Evolutionary conservation across 2,797 vertebrate genomes (phyloP), one percentile per base, ranked within the genome.

Genomic region (Steatocranus sp.): DNA sequence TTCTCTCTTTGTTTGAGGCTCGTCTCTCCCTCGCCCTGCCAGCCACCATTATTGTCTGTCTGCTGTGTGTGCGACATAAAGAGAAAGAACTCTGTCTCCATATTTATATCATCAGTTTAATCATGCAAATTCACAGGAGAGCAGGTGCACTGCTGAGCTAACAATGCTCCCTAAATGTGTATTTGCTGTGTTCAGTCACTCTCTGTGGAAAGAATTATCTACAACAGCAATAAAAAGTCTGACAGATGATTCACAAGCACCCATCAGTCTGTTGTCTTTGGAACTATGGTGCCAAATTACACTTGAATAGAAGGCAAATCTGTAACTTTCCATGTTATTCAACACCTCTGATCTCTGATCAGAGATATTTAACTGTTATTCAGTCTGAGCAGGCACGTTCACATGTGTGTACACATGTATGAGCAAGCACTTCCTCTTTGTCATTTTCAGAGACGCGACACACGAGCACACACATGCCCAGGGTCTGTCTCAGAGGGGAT

Each of bases 401-500:
- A 76, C 27, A 76, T 56, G 36, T 56, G 15, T 73, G n/a, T 41
- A 46, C 38, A 27, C 38, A 43, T 70, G 49, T 73, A 49, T 73
- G 38, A 51, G 38, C 15, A 38, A 68, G 30, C 49, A 46, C 54
- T 23, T 5, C 46, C 36, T 75, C 32, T 56, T 56, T 77, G 51
- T 54, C 66, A 79, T n/a, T 50, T 20, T 50, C 63, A 56, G 14
- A 73, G 68, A 32, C 32, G 49, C 14, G n/a, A 74, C 38, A 75
- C 46, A 75, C 20, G 46, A 36, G 54, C 46, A 56, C 53, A 75
- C 78, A 68, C 48, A 84, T 25, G 61, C 20, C 54, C 56, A 46
- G 53, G 49, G 48, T 78, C 50, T 50, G 85, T 91, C 88, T 90
- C 91, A 46, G 50, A 84, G 87, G 89, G 80, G 41, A 30, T 83